phyloP scores from a whole-genome alignment of 2,113 vertebrate species.

The Hemibagrus wyckioides region DNA sequence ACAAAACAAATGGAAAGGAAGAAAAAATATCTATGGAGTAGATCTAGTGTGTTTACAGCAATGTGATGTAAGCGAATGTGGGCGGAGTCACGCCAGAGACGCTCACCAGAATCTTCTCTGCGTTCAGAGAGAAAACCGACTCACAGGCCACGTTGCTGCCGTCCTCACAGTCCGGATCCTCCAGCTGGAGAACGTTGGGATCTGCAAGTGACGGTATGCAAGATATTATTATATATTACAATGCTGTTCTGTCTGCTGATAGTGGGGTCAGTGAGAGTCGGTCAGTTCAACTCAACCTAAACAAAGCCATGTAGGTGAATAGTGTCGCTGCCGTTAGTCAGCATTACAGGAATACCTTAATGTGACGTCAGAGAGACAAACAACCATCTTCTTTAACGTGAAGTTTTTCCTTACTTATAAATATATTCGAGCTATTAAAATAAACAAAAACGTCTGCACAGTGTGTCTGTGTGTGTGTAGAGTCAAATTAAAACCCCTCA shows the following conservation, averaged over 20 bases:
- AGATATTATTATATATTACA: not conserved
- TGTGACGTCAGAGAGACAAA: no score
- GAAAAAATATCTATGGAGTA: no score
- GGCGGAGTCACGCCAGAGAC: not conserved
- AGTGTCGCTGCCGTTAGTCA: no score
- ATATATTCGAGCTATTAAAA: no score
- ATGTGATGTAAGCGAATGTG: not conserved
- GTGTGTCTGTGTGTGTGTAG: not conserved
- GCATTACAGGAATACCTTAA: no score
- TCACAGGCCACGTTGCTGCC: constrained; percentile 85
- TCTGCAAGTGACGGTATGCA: constrained; percentile 69
- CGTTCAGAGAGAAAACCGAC: constrained; percentile 88
- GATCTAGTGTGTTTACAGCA: no score
- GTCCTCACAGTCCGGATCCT: constrained; percentile 86
- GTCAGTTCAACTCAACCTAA: no score
- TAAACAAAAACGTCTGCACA: not conserved
- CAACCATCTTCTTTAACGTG: no score
- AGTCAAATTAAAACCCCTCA: not conserved
- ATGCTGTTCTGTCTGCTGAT: not conserved
- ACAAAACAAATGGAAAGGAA: not conserved
- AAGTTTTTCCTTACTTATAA: no score
- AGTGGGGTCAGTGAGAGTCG: no score
- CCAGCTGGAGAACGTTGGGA: constrained; percentile 86
- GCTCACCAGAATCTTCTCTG: constrained; percentile 93
- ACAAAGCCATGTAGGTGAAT: no score